Conservation (phyloP, 2,888 invertebrate genomes). For the Ophion obscuratus region DNA sequence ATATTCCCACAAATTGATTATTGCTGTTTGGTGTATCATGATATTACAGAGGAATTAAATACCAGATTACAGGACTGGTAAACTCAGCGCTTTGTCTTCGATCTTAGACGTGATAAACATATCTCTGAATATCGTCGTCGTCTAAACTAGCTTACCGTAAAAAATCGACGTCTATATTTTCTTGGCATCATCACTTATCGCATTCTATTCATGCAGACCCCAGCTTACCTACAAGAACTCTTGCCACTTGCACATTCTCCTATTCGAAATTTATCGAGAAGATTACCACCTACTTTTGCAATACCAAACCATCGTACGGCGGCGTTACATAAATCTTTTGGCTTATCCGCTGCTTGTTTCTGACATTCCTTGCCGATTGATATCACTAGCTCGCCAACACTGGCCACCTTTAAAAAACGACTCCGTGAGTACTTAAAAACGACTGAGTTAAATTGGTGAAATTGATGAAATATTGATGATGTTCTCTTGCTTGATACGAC, state of each 20-base stretch:
- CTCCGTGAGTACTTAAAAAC: too few species aligned
- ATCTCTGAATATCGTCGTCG: neutral
- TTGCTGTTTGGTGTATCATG: conserved; percentile 17
- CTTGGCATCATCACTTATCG: neutral
- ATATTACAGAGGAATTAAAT: neutral
- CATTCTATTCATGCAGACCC: neutral
- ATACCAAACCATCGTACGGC: neutral
- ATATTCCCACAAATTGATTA: conserved; percentile 23
- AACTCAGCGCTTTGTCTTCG: conserved; percentile 19
- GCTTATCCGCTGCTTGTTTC: neutral
- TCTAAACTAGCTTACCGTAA: neutral
- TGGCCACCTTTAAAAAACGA: too few species aligned
- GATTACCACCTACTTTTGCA: too few species aligned
- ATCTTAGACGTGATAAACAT: neutral
- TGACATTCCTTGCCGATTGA: too few species aligned
- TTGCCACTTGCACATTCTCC: too few species aligned
- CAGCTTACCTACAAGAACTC: too few species aligned
- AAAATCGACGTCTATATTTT: conserved; percentile 4
- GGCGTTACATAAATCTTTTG: too few species aligned
- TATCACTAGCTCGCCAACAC: too few species aligned
- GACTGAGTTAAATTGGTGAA: too few species aligned
- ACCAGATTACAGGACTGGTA: neutral
- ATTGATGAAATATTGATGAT: too few species aligned
- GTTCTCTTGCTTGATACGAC: too few species aligned
- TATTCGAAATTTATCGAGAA: too few species aligned